phyloP scores from a whole-genome alignment of 37 sponge, comb jelly and placozoan species.

The Haliclona indistincta region DNA sequence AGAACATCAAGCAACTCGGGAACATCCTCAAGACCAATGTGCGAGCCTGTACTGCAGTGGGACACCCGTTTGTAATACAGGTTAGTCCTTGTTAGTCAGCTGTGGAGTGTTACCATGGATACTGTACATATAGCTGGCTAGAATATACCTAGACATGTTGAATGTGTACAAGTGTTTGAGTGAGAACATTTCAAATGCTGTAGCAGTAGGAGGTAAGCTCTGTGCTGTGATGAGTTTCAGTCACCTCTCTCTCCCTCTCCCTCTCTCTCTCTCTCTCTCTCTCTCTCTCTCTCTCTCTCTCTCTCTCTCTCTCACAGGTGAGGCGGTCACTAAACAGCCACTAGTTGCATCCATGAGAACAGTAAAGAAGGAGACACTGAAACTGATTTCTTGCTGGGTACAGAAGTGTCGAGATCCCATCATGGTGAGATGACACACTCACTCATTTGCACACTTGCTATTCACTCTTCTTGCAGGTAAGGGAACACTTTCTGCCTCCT shows the following conservation, averaged over 20 bases:
- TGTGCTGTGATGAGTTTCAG: neutral
- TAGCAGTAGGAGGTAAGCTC: constrained; percentile 64
- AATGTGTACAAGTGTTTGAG: constrained; percentile 96
- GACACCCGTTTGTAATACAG: constrained; percentile 96
- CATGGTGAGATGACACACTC: constrained; percentile 47
- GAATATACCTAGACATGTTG: constrained; percentile 98
- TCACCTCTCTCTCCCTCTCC: neutral
- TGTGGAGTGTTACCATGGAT: neutral
- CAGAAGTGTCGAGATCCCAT: constrained; percentile 76
- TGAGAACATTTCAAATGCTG: constrained; percentile 88
- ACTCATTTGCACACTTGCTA: neutral
- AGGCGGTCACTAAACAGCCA: constrained; percentile 89
- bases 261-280: neutral
- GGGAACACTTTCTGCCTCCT: constrained; percentile 97
- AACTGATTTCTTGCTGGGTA: constrained; percentile 94
- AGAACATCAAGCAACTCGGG: constrained; percentile 87
- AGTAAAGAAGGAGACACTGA: constrained; percentile 96
- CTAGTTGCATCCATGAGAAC: constrained; percentile 86
- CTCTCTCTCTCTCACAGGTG: constrained; percentile 54
- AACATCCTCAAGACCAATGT: constrained; percentile 98
- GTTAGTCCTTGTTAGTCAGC: constrained; percentile 25
- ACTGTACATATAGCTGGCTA: constrained; percentile 69
- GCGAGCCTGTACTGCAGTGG: constrained; percentile 88
- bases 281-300: neutral
- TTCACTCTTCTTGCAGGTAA: constrained; percentile 41